phyloP scores from a whole-genome alignment of 2,797 vertebrate species.

The Brotula barbata region DNA sequence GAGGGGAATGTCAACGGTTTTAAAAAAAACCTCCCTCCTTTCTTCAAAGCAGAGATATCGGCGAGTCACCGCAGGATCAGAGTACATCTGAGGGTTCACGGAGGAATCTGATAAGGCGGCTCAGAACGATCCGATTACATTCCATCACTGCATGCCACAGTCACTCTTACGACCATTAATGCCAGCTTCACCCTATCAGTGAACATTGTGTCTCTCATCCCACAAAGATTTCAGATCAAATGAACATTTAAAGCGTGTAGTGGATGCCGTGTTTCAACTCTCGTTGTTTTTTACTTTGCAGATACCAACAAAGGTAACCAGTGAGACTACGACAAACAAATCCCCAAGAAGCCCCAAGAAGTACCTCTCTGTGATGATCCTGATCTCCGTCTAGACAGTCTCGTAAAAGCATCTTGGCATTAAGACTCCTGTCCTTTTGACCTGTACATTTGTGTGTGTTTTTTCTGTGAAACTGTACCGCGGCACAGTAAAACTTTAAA shows the following conservation, averaged over 20 bases:
- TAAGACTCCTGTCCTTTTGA: background rate
- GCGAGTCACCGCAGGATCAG: too few species aligned
- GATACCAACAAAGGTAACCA: slow-evolving; percentile 54
- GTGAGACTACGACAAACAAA: slow-evolving; percentile 2
- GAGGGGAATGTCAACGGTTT: background rate
- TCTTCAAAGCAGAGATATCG: too few species aligned
- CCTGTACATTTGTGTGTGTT: background rate
- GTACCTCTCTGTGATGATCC: slow-evolving; percentile 12
- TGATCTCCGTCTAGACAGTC: slow-evolving; percentile 31
- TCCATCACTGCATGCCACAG: slow-evolving; percentile 12
- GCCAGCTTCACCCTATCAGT: too few species aligned
- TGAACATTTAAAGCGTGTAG: background rate
- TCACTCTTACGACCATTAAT: slow-evolving; percentile 20
- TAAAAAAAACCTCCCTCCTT: too few species aligned
- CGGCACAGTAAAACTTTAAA: slow-evolving; percentile 5
- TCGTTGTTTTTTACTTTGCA: slow-evolving; percentile 36
- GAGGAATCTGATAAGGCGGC: background rate
- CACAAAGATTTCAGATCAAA: too few species aligned
- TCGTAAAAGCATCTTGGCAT: slow-evolving; percentile 18
- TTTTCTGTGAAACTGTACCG: too few species aligned
- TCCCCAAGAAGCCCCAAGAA: slow-evolving; percentile 8
- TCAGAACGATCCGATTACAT: slow-evolving; percentile 6
- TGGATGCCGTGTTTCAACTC: background rate
- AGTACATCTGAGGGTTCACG: slow-evolving; percentile 41
- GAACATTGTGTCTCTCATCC: too few species aligned